These are phyloP conservation scores for Streptopelia turtur DNA, from an alignment of 2,797 vertebrate genomes.

Conservation along the genomic window DNA sequence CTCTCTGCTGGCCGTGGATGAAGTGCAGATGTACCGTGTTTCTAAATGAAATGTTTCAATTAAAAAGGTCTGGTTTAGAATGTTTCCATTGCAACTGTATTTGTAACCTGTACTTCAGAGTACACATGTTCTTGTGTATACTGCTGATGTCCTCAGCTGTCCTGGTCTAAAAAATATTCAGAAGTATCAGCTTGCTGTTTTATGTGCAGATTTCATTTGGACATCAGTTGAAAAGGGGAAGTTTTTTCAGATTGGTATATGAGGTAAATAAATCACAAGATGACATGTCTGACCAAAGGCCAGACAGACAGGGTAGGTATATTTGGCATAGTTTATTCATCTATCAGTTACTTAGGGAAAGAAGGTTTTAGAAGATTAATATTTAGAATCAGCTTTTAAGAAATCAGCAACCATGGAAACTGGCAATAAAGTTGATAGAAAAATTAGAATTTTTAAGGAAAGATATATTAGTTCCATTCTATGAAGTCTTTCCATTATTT, in stretches of 20 bases:
- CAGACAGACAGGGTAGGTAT: constrained; percentile 20
- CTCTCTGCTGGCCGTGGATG: neutral
- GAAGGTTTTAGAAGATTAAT: neutral
- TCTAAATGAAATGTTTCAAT: neutral
- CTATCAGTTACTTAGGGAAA: neutral
- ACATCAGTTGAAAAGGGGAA: constrained; percentile 76
- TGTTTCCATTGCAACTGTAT: neutral
- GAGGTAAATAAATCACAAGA: constrained; percentile 20
- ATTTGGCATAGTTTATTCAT: neutral
- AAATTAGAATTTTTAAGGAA: neutral
- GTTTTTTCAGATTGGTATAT: constrained; percentile 72
- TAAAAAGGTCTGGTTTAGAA: neutral
- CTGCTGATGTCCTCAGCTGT: constrained; percentile 75
- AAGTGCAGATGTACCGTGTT: neutral
- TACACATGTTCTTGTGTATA: constrained; percentile 81
- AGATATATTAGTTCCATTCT: neutral
- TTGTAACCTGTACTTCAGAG: constrained; percentile 76
- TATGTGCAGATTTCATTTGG: constrained; percentile 80
- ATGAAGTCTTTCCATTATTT: neutral
- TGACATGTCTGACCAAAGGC: neutral
- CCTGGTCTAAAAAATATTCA: constrained; percentile 74
- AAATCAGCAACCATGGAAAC: neutral
- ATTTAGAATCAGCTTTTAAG: neutral
- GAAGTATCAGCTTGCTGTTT: constrained; percentile 78
- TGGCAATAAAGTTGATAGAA: neutral